Conservation (phyloP, 2,113 vertebrate species). For the Lipotes vexillifer region DNA sequence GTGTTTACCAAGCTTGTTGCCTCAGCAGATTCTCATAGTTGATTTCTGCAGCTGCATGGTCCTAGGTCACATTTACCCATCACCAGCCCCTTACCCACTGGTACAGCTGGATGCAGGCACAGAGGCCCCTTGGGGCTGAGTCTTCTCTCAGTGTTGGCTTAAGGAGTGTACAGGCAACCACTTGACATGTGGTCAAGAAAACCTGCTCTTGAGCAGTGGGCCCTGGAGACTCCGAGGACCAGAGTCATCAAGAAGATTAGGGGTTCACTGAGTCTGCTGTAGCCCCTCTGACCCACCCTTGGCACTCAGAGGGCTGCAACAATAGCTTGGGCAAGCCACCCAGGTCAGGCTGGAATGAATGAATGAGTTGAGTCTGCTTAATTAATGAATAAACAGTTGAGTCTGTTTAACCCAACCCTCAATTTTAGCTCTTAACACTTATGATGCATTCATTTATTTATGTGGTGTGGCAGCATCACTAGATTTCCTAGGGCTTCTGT, state of each 20-base stretch:
- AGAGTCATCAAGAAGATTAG: background rate
- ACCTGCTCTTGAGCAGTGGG: background rate
- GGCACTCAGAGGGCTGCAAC: no score
- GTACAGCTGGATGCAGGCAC: background rate
- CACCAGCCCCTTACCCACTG: background rate
- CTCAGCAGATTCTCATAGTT: background rate
- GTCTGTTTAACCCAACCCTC: background rate
- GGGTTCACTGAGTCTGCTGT: background rate
- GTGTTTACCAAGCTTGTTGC: background rate
- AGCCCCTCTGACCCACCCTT: background rate
- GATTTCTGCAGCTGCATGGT: background rate
- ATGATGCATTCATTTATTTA: background rate
- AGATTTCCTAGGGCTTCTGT: no score
- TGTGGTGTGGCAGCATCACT: background rate
- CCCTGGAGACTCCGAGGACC: background rate
- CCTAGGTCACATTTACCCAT: background rate
- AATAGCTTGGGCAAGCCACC: background rate
- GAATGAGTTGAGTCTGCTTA: background rate
- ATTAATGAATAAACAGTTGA: background rate
- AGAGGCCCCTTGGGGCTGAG: background rate
- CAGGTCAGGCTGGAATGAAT: background rate
- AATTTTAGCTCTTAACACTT: background rate
- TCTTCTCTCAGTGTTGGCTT: background rate
- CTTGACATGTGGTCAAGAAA: background rate
- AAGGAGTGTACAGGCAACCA: background rate